Conservation (phyloP, 2,888 invertebrate species). For the Drosophila meridiana region DNA sequence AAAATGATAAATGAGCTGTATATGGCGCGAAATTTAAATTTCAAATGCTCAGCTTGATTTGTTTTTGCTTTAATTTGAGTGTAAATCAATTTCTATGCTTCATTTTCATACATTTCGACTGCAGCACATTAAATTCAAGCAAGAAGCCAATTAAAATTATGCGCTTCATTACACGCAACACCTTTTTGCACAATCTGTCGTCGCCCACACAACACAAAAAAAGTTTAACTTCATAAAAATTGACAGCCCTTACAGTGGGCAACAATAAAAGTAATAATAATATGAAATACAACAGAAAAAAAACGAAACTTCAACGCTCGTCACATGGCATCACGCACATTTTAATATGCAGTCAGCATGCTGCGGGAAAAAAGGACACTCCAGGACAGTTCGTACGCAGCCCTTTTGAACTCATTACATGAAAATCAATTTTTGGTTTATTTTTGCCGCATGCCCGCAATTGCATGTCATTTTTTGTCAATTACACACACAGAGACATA, state of each 20-base stretch:
- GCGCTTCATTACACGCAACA: conserved; percentile 65
- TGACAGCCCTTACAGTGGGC: conserved; percentile 61
- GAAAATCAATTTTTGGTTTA: conserved; percentile 78
- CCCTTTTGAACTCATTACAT: conserved; percentile 75
- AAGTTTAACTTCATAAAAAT: conserved; percentile 76
- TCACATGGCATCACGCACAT: conserved; percentile 71
- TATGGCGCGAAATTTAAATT: conserved; percentile 32
- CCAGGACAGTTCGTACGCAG: conserved; percentile 35
- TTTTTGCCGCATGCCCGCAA: conserved; percentile 61
- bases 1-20: neutral
- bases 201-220: conserved; percentile 13
- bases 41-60: neutral
- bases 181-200: conserved; percentile 34
- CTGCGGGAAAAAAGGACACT: conserved; percentile 29
- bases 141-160: conserved; percentile 72
- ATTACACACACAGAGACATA: conserved; percentile 49
- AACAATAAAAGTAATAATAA: conserved; percentile 39
- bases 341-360: conserved; percentile 76
- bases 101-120: neutral
- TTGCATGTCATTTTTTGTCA: conserved; percentile 71
- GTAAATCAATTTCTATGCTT: neutral
- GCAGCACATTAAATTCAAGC: conserved; percentile 50
- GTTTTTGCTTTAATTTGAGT: neutral
- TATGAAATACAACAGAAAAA: conserved; percentile 15
- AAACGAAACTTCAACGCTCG: conserved; percentile 33